Base-by-base conservation (phyloP, 2,113 vertebrate genomes). In the Actenoides hombroni region DNA sequence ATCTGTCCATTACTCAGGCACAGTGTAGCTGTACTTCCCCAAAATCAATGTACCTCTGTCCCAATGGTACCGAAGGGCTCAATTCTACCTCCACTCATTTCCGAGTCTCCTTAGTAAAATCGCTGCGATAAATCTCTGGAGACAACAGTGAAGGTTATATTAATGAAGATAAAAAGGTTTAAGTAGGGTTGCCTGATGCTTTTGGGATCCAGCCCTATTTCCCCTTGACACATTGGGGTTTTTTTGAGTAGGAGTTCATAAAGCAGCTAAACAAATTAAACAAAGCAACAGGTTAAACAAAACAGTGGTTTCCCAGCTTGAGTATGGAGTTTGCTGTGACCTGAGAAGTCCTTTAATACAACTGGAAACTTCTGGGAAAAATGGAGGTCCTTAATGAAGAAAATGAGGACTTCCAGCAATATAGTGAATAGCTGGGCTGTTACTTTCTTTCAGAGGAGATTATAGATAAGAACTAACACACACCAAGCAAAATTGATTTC, bases 401-500 rank as follows among this genome's bases (percentile, higher is more conserved):
- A 90, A 85, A 90, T 2, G 11, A 91, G 70, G 78, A 48, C 33
- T 87, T 40, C 35, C 67, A 87, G 65, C 65, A 87, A 39, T 56
- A 69, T 2, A 88, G 61, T 64, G 65, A 86, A 70, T 39, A 56
- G 48, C 3, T 82, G 63, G 77, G 49, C 31, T 1, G 0, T 54
- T 85, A n/a, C 59, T 87, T 95, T 80, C 85, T 87, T 92, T 85
- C 53, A 80, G 67, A 95, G 46, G 28, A 92, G 84, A 94, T 93
- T 93, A 65, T 17, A 95, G 91, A 89, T 94, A 89, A 94, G 86
- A 93, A 85, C 37, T 20, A 88, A 89, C 44, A 82, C 59, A 86
- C 51, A 94, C 39, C 77, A 57, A 82, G 74, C 9, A 82, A 84
- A 93, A 94, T 94, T 92, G 79, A 86, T 94, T 96, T 93, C 74